These are phyloP conservation scores for Phaethornis superciliosus DNA, from an alignment of 2,113 vertebrate genomes.

Conservation along the genomic window DNA sequence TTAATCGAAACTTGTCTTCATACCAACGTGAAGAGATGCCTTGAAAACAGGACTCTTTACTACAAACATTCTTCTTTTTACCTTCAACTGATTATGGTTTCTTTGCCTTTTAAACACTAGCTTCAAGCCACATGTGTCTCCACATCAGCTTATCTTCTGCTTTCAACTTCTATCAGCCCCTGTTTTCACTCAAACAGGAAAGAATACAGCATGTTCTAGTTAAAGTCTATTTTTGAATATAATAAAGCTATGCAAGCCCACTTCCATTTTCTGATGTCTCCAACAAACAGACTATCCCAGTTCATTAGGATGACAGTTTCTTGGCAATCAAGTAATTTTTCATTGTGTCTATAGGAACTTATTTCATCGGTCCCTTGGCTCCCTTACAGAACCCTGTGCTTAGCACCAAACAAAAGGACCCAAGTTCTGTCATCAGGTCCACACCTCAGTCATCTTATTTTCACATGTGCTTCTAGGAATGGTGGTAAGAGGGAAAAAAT, in stretches of 20 bases:
- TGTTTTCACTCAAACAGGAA: slow-evolving; percentile 66
- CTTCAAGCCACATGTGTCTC: slow-evolving; percentile 54
- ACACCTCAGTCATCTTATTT: neutral
- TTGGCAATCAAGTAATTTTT: slow-evolving; percentile 28
- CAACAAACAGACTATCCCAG: slow-evolving; percentile 13
- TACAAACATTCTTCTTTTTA: slow-evolving; percentile 48
- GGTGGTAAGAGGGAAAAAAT: neutral
- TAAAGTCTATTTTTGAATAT: slow-evolving; percentile 63
- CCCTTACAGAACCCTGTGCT: neutral
- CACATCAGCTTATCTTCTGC: slow-evolving; percentile 66
- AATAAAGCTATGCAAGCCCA: slow-evolving; percentile 45
- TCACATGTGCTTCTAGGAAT: neutral
- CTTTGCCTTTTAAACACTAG: slow-evolving; percentile 29
- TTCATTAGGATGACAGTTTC: slow-evolving; percentile 36
- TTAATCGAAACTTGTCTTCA: slow-evolving; percentile 62
- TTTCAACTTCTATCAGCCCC: slow-evolving; percentile 68
- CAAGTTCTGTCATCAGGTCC: neutral
- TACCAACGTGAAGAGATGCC: neutral
- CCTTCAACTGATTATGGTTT: slow-evolving; percentile 36
- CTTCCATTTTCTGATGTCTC: slow-evolving; percentile 56
- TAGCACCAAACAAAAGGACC: neutral
- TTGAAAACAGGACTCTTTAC: slow-evolving; percentile 45
- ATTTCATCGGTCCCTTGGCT: slow-evolving; percentile 28
- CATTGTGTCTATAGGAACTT: slow-evolving; percentile 25
- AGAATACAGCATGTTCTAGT: slow-evolving; percentile 62